These are phyloP conservation scores for Tetraneura akinire DNA, from an alignment of 1,140 invertebrate species.

Conservation along the genomic window DNA sequence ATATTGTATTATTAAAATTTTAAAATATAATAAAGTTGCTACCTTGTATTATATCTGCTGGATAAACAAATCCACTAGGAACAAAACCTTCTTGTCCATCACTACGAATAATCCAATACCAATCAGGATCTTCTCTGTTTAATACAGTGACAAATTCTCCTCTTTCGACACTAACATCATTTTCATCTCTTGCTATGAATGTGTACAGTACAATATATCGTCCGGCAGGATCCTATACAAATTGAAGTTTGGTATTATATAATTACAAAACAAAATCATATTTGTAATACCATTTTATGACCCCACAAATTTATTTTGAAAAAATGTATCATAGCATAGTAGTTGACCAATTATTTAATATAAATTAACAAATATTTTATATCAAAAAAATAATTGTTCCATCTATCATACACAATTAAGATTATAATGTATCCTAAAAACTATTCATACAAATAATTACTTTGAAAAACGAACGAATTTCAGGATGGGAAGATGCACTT, in stretches of 20 bases:
- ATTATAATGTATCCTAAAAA: too few relatives aligned
- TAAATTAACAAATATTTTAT: too few relatives aligned
- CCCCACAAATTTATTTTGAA: too few relatives aligned
- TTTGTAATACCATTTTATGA: too few relatives aligned
- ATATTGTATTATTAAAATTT: neutral
- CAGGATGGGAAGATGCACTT: constrained; percentile 67
- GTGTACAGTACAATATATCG: constrained; percentile 91
- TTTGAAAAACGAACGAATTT: constrained; percentile 85
- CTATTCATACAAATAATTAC: constrained; percentile 56
- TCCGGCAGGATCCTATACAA: constrained; percentile 74
- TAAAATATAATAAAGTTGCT: constrained; percentile 53
- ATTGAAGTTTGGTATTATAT: constrained; percentile 40
- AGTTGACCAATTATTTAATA: too few relatives aligned
- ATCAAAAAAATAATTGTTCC: too few relatives aligned
- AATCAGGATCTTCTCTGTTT: constrained; percentile 91
- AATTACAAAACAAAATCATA: neutral
- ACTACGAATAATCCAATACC: constrained; percentile 91
- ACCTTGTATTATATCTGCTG: constrained; percentile 79
- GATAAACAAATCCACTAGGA: constrained; percentile 91
- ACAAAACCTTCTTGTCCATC: constrained; percentile 95
- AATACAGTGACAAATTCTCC: constrained; percentile 93
- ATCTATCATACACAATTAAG: too few relatives aligned
- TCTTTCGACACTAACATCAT: constrained; percentile 89
- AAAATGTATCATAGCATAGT: too few relatives aligned
- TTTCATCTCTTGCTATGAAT: constrained; percentile 89